phyloP scores from a whole-genome alignment of 2,888 invertebrate species.

The Parochlus steinenii region DNA sequence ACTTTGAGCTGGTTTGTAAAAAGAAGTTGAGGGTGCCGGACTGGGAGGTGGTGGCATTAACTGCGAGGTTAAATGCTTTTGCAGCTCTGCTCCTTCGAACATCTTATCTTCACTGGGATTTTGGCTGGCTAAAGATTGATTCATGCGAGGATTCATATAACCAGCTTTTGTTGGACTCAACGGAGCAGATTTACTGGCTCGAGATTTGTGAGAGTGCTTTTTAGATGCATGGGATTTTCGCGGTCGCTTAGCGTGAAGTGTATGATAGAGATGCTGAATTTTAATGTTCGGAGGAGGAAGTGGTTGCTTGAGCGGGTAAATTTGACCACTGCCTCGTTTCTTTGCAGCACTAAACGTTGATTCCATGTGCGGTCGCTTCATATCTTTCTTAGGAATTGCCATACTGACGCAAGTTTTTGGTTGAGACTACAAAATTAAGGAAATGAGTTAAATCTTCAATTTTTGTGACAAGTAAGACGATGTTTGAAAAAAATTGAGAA shows the following conservation, averaged over 20 bases:
- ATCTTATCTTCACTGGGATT: conserved; percentile 1
- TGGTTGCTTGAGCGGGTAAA: conserved; percentile 10
- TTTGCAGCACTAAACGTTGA: too few species aligned
- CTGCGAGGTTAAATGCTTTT: conserved; percentile 7
- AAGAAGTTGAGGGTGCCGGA: too few species aligned
- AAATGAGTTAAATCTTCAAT: too few species aligned
- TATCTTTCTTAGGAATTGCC: too few species aligned
- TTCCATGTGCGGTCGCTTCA: too few species aligned
- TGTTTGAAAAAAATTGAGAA: conserved; percentile 4
- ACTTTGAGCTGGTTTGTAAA: conserved; percentile 9
- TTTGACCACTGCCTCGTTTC: too few species aligned
- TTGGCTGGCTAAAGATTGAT: too few species aligned
- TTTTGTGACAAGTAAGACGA: too few species aligned
- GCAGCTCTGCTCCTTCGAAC: conserved; percentile 11
- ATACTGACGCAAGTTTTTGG: conserved; percentile 6
- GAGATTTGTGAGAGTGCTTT: conserved; percentile 7
- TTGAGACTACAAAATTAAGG: conserved; percentile 4
- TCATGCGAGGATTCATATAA: too few species aligned
- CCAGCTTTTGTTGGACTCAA: too few species aligned
- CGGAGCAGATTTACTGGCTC: too few species aligned
- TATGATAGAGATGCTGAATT: conserved; percentile 11
- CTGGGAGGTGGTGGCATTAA: conserved; percentile 8
- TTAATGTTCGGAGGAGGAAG: conserved; percentile 9
- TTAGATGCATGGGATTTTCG: conserved; percentile 9
- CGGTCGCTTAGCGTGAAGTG: conserved; percentile 8